A percentile compares a stretch with the other conserved stretches of the same genome.
Conservation (phyloP, 2,888 invertebrate genomes). For the Exephanes ischioxanthus region DNA sequence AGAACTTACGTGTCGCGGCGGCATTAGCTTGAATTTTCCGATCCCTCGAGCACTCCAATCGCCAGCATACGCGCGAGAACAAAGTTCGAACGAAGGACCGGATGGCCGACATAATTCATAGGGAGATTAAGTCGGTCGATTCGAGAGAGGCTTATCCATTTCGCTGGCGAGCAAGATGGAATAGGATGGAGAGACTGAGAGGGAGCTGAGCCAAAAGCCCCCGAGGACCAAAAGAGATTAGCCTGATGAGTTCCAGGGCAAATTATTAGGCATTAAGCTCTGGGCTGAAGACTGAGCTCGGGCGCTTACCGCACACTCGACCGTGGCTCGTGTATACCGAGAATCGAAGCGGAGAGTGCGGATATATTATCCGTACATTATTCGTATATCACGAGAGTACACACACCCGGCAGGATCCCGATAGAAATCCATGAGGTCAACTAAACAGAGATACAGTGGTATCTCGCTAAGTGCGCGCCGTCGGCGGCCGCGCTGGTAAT, state of each 20-base stretch:
- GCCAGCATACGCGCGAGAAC: neutral
- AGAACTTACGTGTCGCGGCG: neutral
- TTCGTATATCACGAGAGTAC: neutral
- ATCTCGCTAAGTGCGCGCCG: too few relatives aligned
- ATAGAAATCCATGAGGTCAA: slow-evolving; percentile 42
- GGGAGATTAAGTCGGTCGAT: slow-evolving; percentile 57
- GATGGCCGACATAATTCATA: slow-evolving; percentile 54
- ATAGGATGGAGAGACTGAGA: slow-evolving; percentile 9
- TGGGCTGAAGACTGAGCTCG: slow-evolving; percentile 52
- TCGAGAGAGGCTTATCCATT: slow-evolving; percentile 35
- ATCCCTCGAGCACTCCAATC: neutral
- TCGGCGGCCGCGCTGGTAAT: too few relatives aligned
- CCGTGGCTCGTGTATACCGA: slow-evolving; percentile 38
- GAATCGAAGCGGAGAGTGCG: slow-evolving; percentile 25
- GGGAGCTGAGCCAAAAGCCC: slow-evolving; percentile 43
- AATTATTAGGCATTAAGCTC: slow-evolving; percentile 69
- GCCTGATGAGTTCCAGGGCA: slow-evolving; percentile 69
- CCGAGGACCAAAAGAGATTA: slow-evolving; percentile 68
- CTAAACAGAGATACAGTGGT: neutral
- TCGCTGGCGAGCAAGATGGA: neutral
- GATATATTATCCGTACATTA: neutral
- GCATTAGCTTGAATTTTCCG: slow-evolving; percentile 10
- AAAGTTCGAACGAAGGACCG: slow-evolving; percentile 37
- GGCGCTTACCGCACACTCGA: slow-evolving; percentile 44
- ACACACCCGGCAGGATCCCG: neutral